Percentiles rank a stretch among this genome's conserved stretches.
Conservation (phyloP, 2,888 invertebrate species). For the Oxycera nigricornis region DNA sequence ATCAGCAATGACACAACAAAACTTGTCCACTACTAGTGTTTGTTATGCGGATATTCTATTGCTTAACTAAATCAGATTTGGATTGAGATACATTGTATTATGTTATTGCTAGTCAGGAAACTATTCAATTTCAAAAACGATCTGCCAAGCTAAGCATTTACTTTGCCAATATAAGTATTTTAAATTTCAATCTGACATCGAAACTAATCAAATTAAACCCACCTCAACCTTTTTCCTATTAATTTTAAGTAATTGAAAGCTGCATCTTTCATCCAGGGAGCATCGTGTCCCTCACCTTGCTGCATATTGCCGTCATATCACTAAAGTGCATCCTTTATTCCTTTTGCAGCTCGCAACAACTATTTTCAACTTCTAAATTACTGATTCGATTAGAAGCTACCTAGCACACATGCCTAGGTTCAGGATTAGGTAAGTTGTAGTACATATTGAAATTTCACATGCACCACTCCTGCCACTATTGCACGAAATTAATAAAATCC, state of each 20-base stretch:
- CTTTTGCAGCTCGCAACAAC: conserved; percentile 15
- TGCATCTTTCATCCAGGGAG: neutral
- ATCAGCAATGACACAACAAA: too few relatives aligned
- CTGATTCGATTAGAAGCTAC: conserved; percentile 34
- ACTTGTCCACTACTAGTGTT: too few relatives aligned
- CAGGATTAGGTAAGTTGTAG: conserved; percentile 23
- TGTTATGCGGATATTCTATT: too few relatives aligned
- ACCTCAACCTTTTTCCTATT: conserved; percentile 3
- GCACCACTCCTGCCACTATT: neutral
- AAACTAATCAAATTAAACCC: conserved; percentile 12
- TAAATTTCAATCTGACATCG: neutral
- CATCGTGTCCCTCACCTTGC: neutral
- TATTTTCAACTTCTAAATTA: conserved; percentile 33
- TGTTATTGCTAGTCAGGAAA: too few relatives aligned
- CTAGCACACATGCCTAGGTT: conserved; percentile 16
- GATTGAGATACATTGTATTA: too few relatives aligned
- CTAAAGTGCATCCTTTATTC: neutral
- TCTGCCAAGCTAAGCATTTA: neutral
- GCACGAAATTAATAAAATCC: conserved; percentile 38
- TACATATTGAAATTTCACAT: conserved; percentile 26
- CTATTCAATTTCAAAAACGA: too few relatives aligned
- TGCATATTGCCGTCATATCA: neutral
- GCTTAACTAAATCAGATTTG: too few relatives aligned
- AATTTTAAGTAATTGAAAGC: conserved; percentile 19
- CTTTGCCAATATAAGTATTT: neutral